Evolutionary conservation across 1,140 invertebrate genomes (phyloP), one percentile per base, ranked within the genome.

Genomic region (Drosophila tropicalis): DNA sequence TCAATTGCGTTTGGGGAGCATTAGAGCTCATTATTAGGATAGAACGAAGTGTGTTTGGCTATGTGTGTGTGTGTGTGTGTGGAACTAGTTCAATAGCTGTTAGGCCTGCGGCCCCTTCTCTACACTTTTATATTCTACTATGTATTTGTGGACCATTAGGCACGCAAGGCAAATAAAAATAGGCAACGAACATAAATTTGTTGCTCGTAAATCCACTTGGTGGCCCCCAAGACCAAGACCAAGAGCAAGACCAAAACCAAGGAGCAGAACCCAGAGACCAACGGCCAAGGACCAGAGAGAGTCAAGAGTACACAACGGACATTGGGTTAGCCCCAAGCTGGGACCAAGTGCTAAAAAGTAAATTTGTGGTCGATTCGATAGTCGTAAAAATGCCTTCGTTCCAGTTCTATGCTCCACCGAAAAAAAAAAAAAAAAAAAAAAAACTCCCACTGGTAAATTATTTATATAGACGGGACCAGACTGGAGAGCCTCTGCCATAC

Each of bases 291-390:
- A 55, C 61, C 44, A 51, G 44, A 51, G 44, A 51, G 44, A 51
- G 44, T 51, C 44, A 51, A 76, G 40, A 57, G 41, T 39, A 67
- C 60, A 61, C 62, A 76, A 76, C 64, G 70, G 76, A 62, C 75
- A 72, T 78, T 78, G 70, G 55, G 72, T 70, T 76, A 70, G 81
- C 77, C 77, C 64, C 84, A 72, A 66, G 83, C 79, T 66, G 83
- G 83, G 83, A 89, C 76, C 80, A 89, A 85, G 84, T 89, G 84
- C 85, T 89, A 89, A 90, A 89, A 89, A 89, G 85, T 89, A 89
- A 90, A 89, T 89, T 89, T 89, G 84, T 89, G 84, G 84, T 81
- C 84, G 84, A 89, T 89, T 89, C 84, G 77, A 90, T 90, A 89
- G 85, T 90, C 84, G 78, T 89, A 89, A 89, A 81, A 85, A 77